Base-by-base conservation (phyloP, 2,797 vertebrate genomes). In the Hippopotamyrus pictus region DNA sequence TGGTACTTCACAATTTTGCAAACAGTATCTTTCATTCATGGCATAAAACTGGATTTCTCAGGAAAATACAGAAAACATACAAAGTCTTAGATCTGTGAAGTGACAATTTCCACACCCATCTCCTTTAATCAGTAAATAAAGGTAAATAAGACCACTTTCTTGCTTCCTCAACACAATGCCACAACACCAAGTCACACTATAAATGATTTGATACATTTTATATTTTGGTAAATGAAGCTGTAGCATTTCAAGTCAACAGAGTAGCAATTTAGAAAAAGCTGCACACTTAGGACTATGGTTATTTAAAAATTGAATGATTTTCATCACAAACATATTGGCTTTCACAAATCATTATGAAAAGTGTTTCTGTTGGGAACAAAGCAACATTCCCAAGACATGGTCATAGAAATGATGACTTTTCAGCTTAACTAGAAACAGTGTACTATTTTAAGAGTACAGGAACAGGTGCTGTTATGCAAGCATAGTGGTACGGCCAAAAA, bases 401-500 rank as follows among this genome's bases (percentile, higher is more conserved):
- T 53, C 2, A 14, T 37, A 57, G 29, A 54, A 54, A 37, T 37
- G 17, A 87, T 86, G 50, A 33, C 12, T 54, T 54, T 86, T 17
- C 51, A 33, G 25, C 11, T 54, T 57, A 86, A 41, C 86, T 87
- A 44, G 29, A 87, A 87, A 41, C 86, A 62, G 54, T 87, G 53
- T 5, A 57, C 86, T 87, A 41, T 87, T 57, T 88, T 88, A 82
- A 44, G 50, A 41, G 29, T n/a, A 12, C 2, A 46, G 88, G 44
- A 76, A 59, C 85, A 89, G 62, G 65, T 87, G 62, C 29, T 9
- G n/a, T 85, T 87, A 41, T 14, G 37, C 85, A 79, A 44, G 48
- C 62, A 41, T 44, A 89, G 51, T 87, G 29, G 85, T 44, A 33
- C 33, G n/a, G 14, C 88, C 62, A 89, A 89, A 87, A 86, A 87